phyloP scores from a whole-genome alignment of 2,888 invertebrate genomes.

The Serrognathus titanus region DNA sequence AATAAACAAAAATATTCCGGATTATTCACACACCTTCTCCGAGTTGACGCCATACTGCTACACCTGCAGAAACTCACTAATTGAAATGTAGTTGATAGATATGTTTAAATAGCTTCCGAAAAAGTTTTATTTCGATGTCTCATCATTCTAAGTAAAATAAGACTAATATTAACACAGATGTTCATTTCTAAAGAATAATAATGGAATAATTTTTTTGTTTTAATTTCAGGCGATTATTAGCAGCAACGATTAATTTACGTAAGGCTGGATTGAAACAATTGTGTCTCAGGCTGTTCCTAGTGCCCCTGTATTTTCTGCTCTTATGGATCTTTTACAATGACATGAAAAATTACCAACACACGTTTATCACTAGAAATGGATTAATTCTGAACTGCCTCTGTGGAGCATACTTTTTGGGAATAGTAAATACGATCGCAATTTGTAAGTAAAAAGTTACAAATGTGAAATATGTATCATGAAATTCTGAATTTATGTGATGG shows the following conservation, averaged over 20 bases:
- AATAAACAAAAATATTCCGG: no score
- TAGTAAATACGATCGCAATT: constrained; percentile 64
- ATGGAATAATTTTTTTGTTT: constrained; percentile 2
- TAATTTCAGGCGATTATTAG: constrained; percentile 66
- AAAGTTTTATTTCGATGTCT: no score
- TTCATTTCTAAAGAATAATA: no score
- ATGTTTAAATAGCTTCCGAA: no score
- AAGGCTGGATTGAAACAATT: constrained; percentile 72
- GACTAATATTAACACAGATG: no score
- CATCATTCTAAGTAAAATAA: no score
- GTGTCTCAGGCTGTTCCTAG: constrained; percentile 67
- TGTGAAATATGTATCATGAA: no score
- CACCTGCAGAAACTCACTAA: no score
- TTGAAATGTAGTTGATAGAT: no score
- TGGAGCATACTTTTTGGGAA: constrained; percentile 65
- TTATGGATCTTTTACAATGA: constrained; percentile 76
- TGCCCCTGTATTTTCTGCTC: constrained; percentile 74
- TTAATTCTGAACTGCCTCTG: constrained; percentile 67
- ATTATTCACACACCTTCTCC: no score
- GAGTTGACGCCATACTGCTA: no score
- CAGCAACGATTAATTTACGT: constrained; percentile 75
- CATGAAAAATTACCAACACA: constrained; percentile 64
- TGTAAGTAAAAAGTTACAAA: constrained; percentile 56
- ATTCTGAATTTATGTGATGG: no score
- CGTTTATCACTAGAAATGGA: constrained; percentile 68